Conservation (phyloP, 2,888 invertebrate species). For the Masnerella sp. region DNA sequence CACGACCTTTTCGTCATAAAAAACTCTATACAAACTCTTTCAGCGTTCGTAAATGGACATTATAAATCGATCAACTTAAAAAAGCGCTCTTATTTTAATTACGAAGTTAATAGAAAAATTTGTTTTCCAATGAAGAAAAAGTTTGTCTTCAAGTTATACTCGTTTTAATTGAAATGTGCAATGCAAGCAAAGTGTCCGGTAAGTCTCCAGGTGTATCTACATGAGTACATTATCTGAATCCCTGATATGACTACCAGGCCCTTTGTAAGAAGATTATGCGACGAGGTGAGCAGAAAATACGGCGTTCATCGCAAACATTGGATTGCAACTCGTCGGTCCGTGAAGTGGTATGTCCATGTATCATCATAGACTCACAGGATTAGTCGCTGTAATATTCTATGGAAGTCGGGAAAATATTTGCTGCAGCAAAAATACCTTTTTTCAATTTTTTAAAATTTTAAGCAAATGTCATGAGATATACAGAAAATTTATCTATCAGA, state of each 20-base stretch:
- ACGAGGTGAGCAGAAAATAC: conserved; percentile 33
- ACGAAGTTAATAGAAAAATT: too few species aligned
- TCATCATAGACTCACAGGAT: conserved; percentile 62
- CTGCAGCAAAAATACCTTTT: too few species aligned
- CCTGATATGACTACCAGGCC: conserved; percentile 43
- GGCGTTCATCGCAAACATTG: conserved; percentile 33
- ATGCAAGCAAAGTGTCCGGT: conserved; percentile 5
- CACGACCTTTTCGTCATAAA: too few species aligned
- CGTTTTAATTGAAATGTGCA: conserved; percentile 9
- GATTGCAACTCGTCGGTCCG: conserved; percentile 62
- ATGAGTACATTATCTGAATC: conserved; percentile 21
- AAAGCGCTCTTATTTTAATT: too few species aligned
- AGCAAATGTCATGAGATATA: too few species aligned
- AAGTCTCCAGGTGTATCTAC: conserved; percentile 8
- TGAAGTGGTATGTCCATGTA: conserved; percentile 62
- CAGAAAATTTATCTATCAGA: too few species aligned
- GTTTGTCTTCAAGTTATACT: too few species aligned
- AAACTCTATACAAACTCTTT: too few species aligned
- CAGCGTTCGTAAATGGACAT: too few species aligned
- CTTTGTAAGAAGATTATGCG: conserved; percentile 67
- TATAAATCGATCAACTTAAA: too few species aligned
- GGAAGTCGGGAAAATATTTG: conserved; percentile 62
- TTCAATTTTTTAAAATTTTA: too few species aligned
- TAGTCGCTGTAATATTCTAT: conserved; percentile 57
- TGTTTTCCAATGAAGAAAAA: too few species aligned